phyloP scores from a whole-genome alignment of 2,113 vertebrate species.

The Megalops atlanticus region DNA sequence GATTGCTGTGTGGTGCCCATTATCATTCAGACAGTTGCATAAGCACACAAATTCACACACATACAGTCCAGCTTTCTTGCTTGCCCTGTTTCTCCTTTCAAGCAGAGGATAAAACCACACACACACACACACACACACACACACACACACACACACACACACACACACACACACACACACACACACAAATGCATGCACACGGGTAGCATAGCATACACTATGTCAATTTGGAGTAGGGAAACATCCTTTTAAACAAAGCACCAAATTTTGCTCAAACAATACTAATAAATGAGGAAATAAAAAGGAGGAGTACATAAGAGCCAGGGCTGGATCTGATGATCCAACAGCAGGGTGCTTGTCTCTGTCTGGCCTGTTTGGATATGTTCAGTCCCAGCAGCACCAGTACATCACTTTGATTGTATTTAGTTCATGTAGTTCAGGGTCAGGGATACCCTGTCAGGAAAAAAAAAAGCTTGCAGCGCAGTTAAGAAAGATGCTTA shows the following conservation, averaged over 20 bases:
- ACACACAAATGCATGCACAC: slow-evolving; percentile 13
- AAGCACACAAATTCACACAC: background rate
- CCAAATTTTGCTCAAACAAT: too few relatives aligned
- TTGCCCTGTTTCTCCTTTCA: background rate
- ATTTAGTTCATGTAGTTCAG: slow-evolving; percentile 34
- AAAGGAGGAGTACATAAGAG: background rate
- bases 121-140: background rate
- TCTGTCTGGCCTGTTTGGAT: background rate
- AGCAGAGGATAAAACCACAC: background rate
- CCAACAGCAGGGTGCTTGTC: slow-evolving; percentile 12
- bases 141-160: background rate
- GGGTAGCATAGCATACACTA: background rate
- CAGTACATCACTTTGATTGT: slow-evolving; percentile 10
- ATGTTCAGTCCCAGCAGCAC: background rate
- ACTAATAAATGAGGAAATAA: background rate
- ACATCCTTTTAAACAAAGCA: background rate
- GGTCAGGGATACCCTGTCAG: slow-evolving; percentile 19
- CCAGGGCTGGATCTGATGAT: slow-evolving; percentile 26
- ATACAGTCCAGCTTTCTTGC: background rate
- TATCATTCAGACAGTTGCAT: background rate
- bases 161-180: slow-evolving; percentile 7
- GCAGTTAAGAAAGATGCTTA: slow-evolving; percentile 28
- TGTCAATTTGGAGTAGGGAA: background rate
- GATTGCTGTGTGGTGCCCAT: background rate
- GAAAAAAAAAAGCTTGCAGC: slow-evolving; percentile 13